These are phyloP conservation scores for Plodia interpunctella DNA, from an alignment of 1,140 invertebrate species.

Conservation along the genomic window DNA sequence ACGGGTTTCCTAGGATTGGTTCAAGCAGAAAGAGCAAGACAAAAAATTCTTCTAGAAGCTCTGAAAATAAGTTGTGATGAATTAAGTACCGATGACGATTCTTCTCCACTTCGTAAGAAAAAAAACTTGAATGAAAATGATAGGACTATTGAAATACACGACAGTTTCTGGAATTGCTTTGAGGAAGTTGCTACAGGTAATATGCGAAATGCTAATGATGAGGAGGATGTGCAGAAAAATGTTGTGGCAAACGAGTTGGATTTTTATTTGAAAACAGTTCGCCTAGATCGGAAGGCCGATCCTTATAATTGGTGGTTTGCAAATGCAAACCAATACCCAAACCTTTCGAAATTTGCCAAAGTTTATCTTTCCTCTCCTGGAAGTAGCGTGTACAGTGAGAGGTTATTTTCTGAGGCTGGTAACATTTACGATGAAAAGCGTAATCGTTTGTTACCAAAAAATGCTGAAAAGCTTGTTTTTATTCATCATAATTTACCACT, in stretches of 20 bases:
- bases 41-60: conserved; percentile 38
- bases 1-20: conserved; percentile 23
- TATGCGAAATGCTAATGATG: conserved; percentile 31
- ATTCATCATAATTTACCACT: conserved; percentile 41
- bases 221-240: conserved; percentile 36
- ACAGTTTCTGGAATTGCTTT: conserved; percentile 42
- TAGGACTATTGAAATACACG: conserved; percentile 33
- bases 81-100: conserved; percentile 24
- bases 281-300: conserved; percentile 33
- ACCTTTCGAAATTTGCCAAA: conserved; percentile 31
- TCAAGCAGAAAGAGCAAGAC: conserved; percentile 38
- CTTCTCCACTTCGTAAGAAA: conserved; percentile 35
- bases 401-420: conserved; percentile 34
- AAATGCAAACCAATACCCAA: conserved; percentile 32
- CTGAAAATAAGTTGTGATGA: conserved; percentile 28
- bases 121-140: conserved; percentile 39
- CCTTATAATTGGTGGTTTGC: conserved; percentile 33
- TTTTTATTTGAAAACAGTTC: conserved; percentile 37
- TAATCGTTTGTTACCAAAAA: conserved; percentile 29
- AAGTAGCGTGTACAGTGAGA: conserved; percentile 21
- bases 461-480: conserved; percentile 35
- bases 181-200: conserved; percentile 34
- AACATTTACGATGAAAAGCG: conserved; percentile 34
- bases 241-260: conserved; percentile 38
- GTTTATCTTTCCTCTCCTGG: conserved; percentile 27